phyloP scores from a whole-genome alignment of 2,888 invertebrate species.

The Oscheius sp. region DNA sequence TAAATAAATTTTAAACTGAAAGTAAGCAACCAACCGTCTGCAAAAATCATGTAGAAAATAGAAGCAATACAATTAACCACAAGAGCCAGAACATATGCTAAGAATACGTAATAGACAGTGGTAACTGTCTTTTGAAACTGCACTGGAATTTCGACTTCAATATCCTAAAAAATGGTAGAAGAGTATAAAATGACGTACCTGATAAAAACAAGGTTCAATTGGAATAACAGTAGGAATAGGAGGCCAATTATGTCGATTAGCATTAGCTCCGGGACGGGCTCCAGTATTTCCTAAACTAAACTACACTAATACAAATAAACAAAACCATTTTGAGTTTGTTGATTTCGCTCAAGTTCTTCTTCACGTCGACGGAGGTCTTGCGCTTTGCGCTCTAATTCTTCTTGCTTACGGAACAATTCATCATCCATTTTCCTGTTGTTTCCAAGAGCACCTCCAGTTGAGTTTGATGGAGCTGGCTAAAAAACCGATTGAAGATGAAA shows the following conservation, averaged over 20 bases:
- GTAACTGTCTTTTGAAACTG: slow-evolving; percentile 96
- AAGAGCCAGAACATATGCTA: slow-evolving; percentile 84
- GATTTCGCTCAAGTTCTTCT: slow-evolving; percentile 79
- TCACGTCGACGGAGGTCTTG: slow-evolving; percentile 64
- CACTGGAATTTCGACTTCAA: slow-evolving; percentile 95
- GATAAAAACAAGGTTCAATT: slow-evolving; percentile 97
- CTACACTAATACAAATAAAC: neutral
- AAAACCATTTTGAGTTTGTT: slow-evolving; percentile 31
- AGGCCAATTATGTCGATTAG: slow-evolving; percentile 22
- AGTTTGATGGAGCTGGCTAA: slow-evolving; percentile 26
- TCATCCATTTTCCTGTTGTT: slow-evolving; percentile 50
- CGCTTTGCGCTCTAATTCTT: slow-evolving; percentile 66
- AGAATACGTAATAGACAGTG: slow-evolving; percentile 86
- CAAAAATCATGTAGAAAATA: slow-evolving; percentile 79
- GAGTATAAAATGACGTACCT: slow-evolving; percentile 71
- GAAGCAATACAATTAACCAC: slow-evolving; percentile 86
- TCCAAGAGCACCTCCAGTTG: slow-evolving; percentile 21
- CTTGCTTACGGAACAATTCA: slow-evolving; percentile 68
- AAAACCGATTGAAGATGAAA: neutral
- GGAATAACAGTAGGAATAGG: slow-evolving; percentile 90
- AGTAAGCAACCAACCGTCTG: slow-evolving; percentile 37
- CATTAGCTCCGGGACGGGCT: slow-evolving; percentile 13
- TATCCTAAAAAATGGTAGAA: slow-evolving; percentile 78
- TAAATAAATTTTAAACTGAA: neutral
- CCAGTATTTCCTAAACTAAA: slow-evolving; percentile 15